phyloP scores from a whole-genome alignment of 2,113 vertebrate genomes.

The Paramormyrops kingsleyae region DNA sequence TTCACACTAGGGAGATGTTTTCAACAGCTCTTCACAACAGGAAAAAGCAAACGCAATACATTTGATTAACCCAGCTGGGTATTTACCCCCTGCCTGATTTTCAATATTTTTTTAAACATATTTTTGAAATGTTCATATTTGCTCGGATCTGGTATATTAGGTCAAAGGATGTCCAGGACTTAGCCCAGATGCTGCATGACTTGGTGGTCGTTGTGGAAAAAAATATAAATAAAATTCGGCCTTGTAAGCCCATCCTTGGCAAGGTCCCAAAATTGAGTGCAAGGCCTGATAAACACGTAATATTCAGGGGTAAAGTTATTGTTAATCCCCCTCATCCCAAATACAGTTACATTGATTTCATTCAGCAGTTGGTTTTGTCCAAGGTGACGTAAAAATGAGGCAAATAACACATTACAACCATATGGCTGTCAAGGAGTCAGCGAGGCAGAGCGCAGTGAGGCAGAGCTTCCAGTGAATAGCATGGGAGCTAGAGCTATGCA shows the following conservation, averaged over 20 bases:
- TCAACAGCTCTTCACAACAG: not conserved
- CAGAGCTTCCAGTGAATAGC: not conserved
- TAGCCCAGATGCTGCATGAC: not conserved
- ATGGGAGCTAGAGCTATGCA: not conserved
- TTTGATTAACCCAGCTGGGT: not conserved
- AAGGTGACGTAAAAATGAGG: not conserved
- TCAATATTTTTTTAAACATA: not conserved
- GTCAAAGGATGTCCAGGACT: not conserved
- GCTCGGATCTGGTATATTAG: not conserved
- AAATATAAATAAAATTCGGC: not conserved
- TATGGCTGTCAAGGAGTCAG: not conserved
- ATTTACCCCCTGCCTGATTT: not conserved
- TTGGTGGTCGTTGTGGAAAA: not conserved
- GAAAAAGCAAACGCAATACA: not conserved
- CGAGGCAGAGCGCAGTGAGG: not conserved
- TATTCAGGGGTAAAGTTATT: not conserved
- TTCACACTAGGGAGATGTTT: not conserved
- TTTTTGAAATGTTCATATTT: not conserved
- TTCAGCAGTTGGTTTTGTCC: not conserved
- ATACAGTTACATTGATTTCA: not conserved
- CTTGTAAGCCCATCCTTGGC: not conserved
- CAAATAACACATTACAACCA: not conserved
- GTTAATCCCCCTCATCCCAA: not conserved
- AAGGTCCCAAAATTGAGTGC: not conserved
- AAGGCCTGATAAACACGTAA: not conserved